Evolutionary conservation across 1,140 invertebrate genomes (phyloP), one percentile per base, ranked within the genome.

Genomic region (Vanessa tameamea): DNA sequence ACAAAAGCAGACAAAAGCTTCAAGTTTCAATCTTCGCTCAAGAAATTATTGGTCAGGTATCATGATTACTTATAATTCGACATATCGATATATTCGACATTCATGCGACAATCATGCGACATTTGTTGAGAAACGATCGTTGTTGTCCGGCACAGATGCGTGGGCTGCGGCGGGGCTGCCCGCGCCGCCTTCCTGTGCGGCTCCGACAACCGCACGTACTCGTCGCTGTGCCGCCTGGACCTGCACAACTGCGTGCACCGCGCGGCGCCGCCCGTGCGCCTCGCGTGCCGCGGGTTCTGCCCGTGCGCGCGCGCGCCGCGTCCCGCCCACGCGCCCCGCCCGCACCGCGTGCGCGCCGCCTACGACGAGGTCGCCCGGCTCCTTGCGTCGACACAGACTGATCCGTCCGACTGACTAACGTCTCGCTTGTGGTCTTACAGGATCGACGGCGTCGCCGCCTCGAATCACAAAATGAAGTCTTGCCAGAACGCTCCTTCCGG

Each of bases 241-340:
- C 97, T 98, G 92, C 97, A 98, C 94, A 98, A 98, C 93, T 98
- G 97, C 93, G 96, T 98, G 89, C 96, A 97, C 91, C 95, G 94
- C 78, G 65, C 76, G 37, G 92, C 92, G 63, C 95, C 95, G 47
- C 94, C 94, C 76, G 95, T 98, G 82, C 95, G 94, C 82, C 95
- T 97, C 16, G 94, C 94, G 26, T 98, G 97, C 92, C 97, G 96
- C 93, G 97, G 97, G 90, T 98, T 98, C 92, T 98, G 97, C 84
- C 97, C 97, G 3, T 98, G 97, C 91, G 69, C 51, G 47, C 68
- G 43, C 64, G 1, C 65, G 47, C 23, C 68, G 23, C 47, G 37
- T 47, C 5, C 47, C 75, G 65, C 75, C 14, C 69, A 48, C 69
- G 26, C 66, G 31, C 50, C n/a, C 0, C 76, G 47, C 48, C 66